phyloP scores from a whole-genome alignment of 2,797 vertebrate species.

The Ara ararauna region DNA sequence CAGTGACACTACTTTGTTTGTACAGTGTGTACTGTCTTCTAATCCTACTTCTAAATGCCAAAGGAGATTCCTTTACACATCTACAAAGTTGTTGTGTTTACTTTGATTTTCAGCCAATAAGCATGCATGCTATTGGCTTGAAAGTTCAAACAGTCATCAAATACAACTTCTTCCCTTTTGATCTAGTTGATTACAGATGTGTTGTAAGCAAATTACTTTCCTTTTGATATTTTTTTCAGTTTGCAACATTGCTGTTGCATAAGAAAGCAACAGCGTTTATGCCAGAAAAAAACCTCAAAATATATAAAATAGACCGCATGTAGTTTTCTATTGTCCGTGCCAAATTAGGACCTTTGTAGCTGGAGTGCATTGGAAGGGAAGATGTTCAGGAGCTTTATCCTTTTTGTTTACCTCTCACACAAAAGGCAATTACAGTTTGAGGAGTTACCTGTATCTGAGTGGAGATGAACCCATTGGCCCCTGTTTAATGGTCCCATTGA shows the following conservation, averaged over 20 bases:
- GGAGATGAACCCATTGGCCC: neutral
- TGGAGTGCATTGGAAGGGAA: neutral
- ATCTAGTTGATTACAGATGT: constrained; percentile 4
- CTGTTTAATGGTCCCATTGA: neutral
- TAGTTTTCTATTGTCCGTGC: neutral
- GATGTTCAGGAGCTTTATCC: neutral
- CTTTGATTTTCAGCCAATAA: neutral
- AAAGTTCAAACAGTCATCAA: neutral
- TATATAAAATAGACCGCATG: neutral
- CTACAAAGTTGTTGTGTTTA: neutral
- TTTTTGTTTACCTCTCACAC: neutral
- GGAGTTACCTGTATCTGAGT: neutral
- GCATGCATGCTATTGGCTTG: neutral
- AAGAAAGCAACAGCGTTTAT: neutral
- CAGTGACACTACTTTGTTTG: neutral
- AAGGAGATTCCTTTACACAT: neutral
- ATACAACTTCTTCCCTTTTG: neutral
- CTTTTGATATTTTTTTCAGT: neutral
- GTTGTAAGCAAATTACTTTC: neutral
- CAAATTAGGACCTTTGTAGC: neutral
- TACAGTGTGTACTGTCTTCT: neutral
- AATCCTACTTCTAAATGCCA: neutral
- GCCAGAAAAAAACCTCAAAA: neutral
- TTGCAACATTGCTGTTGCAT: neutral
- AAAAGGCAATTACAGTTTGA: neutral